Evolutionary conservation across 2,888 invertebrate species (phyloP).

Genomic region (Nesidiocoris tenuis): DNA sequence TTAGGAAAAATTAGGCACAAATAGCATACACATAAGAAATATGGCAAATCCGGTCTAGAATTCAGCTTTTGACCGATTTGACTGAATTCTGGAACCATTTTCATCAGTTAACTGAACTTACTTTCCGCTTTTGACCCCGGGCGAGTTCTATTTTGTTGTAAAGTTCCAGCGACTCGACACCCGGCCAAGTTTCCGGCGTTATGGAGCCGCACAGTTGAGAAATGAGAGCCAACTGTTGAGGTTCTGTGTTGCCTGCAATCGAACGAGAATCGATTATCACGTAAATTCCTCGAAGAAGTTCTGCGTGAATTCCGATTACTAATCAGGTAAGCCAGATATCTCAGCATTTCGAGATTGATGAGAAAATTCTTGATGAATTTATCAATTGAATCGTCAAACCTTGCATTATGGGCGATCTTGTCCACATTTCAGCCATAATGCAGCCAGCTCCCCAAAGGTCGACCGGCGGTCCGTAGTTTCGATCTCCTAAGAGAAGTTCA

Average conservation of each 20-base stretch:
- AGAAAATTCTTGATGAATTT: no score
- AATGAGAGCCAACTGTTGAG: conserved; percentile 91
- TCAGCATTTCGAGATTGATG: no score
- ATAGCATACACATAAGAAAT: not conserved
- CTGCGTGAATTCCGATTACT: no score
- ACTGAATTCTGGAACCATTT: no score
- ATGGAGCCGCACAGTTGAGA: conserved; percentile 96
- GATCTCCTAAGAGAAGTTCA: conserved; percentile 71
- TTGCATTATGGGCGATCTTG: conserved; percentile 84
- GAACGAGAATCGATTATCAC: not conserved
- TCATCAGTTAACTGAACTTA: conserved; percentile 54
- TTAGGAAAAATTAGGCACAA: no score
- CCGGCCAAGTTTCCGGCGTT: conserved; percentile 89
- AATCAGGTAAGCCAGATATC: no score
- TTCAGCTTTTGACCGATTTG: no score
- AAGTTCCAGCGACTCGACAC: conserved; percentile 83
- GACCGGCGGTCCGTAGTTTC: conserved; percentile 95
- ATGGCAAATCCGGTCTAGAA: no score
- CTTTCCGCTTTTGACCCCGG: conserved; percentile 81
- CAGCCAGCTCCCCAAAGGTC: conserved; percentile 98
- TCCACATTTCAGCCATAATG: conserved; percentile 99
- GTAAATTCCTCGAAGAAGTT: no score
- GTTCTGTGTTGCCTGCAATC: conserved; percentile 72
- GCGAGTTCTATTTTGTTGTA: conserved; percentile 86
- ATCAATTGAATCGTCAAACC: conserved; percentile 60